A percentile compares a stretch with the other conserved stretches of the same genome.
These are phyloP conservation scores for Linnaemya vulpina DNA, from an alignment of 2,888 invertebrate genomes.

Conservation along the genomic window DNA sequence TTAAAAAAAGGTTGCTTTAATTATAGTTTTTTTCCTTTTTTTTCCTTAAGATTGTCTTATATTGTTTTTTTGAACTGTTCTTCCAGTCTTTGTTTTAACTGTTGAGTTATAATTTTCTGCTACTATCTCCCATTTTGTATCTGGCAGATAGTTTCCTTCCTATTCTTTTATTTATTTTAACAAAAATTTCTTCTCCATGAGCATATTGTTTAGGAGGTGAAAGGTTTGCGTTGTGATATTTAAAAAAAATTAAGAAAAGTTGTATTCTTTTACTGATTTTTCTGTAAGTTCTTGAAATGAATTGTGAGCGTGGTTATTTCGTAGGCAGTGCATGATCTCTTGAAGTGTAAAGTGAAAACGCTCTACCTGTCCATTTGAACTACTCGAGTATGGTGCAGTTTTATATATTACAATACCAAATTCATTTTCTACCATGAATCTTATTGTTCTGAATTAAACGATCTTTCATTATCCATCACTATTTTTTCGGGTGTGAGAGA, in stretches of 20 bases:
- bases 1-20: background rate
- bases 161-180: too few relatives aligned
- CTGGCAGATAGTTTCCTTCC: constrained; percentile 16
- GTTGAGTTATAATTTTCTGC: too few relatives aligned
- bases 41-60: constrained; percentile 27
- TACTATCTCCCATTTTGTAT: too few relatives aligned
- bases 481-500: constrained; percentile 47
- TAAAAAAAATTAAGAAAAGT: too few relatives aligned
- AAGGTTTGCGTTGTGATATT: constrained; percentile 3
- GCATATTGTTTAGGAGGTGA: constrained; percentile 20
- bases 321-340: too few relatives aligned
- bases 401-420: constrained; percentile 16
- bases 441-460: constrained; percentile 39
- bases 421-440: constrained; percentile 56
- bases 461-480: constrained; percentile 61
- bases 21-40: too few relatives aligned
- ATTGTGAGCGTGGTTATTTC: too few relatives aligned
- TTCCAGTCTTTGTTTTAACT: constrained; percentile 12
- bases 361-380: constrained; percentile 33
- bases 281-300: too few relatives aligned
- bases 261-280: too few relatives aligned
- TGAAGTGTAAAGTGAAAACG: constrained; percentile 28
- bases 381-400: constrained; percentile 64
- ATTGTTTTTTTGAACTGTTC: constrained; percentile 24
- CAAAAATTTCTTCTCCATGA: constrained; percentile 38